phyloP scores from a whole-genome alignment of 2,888 invertebrate genomes.

The Drosophila recens region DNA sequence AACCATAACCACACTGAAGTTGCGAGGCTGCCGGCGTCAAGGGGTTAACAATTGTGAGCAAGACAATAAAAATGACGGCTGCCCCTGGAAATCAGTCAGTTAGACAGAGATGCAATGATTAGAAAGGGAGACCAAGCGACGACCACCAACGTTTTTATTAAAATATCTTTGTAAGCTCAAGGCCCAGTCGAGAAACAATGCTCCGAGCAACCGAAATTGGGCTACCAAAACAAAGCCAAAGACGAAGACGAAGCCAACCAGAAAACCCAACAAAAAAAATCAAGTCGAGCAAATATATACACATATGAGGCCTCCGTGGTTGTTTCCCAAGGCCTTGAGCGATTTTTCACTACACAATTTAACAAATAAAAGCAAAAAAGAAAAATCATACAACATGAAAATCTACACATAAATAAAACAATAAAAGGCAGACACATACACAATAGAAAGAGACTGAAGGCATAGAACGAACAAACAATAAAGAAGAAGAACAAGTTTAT shows the following conservation, averaged over 20 bases:
- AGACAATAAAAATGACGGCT: slow-evolving; percentile 62
- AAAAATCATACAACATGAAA: slow-evolving; percentile 61
- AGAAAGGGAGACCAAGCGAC: background rate
- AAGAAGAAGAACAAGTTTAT: slow-evolving; percentile 73
- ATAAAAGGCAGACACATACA: slow-evolving; percentile 65
- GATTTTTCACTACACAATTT: slow-evolving; percentile 79
- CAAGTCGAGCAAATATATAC: slow-evolving; percentile 21
- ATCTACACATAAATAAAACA: slow-evolving; percentile 78
- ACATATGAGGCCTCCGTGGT: slow-evolving; percentile 42
- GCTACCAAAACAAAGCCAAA: slow-evolving; percentile 73
- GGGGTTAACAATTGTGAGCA: slow-evolving; percentile 62
- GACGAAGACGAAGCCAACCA: slow-evolving; percentile 54
- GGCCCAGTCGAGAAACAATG: slow-evolving; percentile 51
- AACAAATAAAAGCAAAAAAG: slow-evolving; percentile 72
- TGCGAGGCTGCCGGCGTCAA: slow-evolving; percentile 42
- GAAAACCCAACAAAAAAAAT: slow-evolving; percentile 43
- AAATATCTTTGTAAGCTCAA: slow-evolving; percentile 53
- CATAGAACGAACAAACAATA: slow-evolving; percentile 30
- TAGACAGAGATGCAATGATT: background rate
- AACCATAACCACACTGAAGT: slow-evolving; percentile 29
- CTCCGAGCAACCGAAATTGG: slow-evolving; percentile 74
- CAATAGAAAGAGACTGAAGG: slow-evolving; percentile 20
- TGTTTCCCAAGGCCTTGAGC: slow-evolving; percentile 63
- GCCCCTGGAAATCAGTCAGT: slow-evolving; percentile 10
- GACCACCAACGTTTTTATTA: slow-evolving; percentile 61